Evolutionary conservation across 2,888 invertebrate species (phyloP).

Genomic region (Troides aeacus): DNA sequence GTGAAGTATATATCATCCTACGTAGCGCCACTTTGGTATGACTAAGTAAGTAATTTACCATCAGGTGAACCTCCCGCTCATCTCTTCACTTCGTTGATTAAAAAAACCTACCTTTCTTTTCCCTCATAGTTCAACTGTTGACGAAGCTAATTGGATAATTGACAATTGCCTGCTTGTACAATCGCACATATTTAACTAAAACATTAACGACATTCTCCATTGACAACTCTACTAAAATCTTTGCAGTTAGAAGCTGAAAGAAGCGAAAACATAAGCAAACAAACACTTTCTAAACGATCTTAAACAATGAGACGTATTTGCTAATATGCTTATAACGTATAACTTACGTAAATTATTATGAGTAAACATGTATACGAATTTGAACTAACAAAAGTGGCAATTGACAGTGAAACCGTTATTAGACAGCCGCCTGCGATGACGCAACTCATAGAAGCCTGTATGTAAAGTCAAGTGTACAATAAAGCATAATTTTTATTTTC

Average conservation of each 20-base stretch:
- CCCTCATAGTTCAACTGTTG: not conserved
- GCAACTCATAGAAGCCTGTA: conserved; percentile 51
- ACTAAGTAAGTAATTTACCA: no score
- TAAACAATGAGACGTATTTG: conserved; percentile 9
- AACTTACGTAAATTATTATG: conserved; percentile 33
- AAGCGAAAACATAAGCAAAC: not conserved
- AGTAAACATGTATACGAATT: conserved; percentile 37
- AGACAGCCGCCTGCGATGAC: conserved; percentile 50
- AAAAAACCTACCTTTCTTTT: not conserved
- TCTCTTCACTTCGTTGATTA: no score
- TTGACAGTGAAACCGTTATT: conserved; percentile 64
- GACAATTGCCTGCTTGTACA: not conserved
- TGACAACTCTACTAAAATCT: not conserved
- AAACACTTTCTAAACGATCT: conserved; percentile 7
- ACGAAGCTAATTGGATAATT: not conserved
- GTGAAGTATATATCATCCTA: no score
- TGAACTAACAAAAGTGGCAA: conserved; percentile 48
- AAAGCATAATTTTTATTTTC: not conserved
- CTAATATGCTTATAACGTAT: conserved; percentile 16
- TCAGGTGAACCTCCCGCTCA: no score
- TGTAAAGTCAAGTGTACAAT: conserved; percentile 42
- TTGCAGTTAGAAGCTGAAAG: not conserved
- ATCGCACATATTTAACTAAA: not conserved
- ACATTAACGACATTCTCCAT: not conserved
- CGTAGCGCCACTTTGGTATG: no score